Evolutionary conservation across 2,797 vertebrate genomes (phyloP).

Genomic region (Coluber constrictor): DNA sequence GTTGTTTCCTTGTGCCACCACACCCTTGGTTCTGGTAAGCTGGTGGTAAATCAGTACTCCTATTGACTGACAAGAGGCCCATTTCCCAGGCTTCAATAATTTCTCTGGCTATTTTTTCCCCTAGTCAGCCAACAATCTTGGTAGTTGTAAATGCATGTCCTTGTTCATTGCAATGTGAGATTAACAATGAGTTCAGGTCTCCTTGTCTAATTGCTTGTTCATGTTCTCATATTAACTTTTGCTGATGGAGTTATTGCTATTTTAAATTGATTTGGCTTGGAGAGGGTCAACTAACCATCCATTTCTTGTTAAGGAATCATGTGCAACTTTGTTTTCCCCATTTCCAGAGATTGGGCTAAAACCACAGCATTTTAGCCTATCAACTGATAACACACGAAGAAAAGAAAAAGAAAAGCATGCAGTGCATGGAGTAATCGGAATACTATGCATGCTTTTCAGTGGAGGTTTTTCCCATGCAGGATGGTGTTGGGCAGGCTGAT

Average conservation of each 20-base stretch:
- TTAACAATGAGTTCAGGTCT: neutral
- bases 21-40: neutral
- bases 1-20: neutral
- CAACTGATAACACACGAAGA: neutral
- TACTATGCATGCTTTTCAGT: neutral
- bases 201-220: neutral
- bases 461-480: neutral
- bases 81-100: neutral
- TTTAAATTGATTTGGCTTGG: neutral
- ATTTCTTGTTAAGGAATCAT: neutral
- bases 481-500: neutral
- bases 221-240: neutral
- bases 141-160: neutral
- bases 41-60: neutral
- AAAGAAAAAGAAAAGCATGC: neutral
- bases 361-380: neutral
- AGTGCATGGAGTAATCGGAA: neutral
- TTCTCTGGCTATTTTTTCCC: neutral
- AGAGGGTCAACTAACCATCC: neutral
- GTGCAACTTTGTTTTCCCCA: neutral
- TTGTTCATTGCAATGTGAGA: neutral
- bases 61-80: neutral
- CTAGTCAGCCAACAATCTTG: neutral
- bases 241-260: neutral
- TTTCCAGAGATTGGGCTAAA: neutral